These are phyloP conservation scores for Stigmatopora nigra DNA, from an alignment of 2,113 vertebrate species.

Conservation along the genomic window DNA sequence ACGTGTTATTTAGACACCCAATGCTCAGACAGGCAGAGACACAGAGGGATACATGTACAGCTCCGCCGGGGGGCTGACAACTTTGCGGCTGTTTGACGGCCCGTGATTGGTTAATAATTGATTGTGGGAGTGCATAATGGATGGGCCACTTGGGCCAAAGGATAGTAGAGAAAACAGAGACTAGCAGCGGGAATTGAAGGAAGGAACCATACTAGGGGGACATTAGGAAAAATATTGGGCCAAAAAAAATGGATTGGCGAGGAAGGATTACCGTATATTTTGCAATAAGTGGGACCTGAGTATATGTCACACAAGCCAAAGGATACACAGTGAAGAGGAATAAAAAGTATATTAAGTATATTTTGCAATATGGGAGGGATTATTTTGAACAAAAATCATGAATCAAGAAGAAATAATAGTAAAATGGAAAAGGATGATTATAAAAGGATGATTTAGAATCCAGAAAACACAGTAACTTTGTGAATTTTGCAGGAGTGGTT, in stretches of 20 bases:
- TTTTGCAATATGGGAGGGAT: too few relatives aligned
- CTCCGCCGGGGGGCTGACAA: slow-evolving; percentile 54
- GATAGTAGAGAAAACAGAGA: slow-evolving; percentile 45
- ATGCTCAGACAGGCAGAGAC: slow-evolving; percentile 28
- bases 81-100: slow-evolving; percentile 46
- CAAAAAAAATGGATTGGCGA: slow-evolving; percentile 2
- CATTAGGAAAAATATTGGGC: not conserved
- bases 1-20: slow-evolving; percentile 24
- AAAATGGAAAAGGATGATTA: too few relatives aligned
- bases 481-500: not conserved
- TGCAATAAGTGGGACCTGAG: too few relatives aligned
- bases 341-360: too few relatives aligned
- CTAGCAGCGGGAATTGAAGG: slow-evolving; percentile 6
- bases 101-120: slow-evolving; percentile 67
- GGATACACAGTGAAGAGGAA: too few relatives aligned
- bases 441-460: too few relatives aligned
- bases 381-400: too few relatives aligned
- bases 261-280: slow-evolving; percentile 6
- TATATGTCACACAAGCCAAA: too few relatives aligned
- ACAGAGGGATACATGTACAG: slow-evolving; percentile 30
- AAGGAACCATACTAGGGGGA: not conserved
- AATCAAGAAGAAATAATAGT: too few relatives aligned
- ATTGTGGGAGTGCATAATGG: slow-evolving; percentile 63
- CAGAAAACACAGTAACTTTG: not conserved
- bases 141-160: slow-evolving; percentile 60